Base-by-base conservation (phyloP, 2,888 invertebrate genomes). In the Spodoptera picta region DNA sequence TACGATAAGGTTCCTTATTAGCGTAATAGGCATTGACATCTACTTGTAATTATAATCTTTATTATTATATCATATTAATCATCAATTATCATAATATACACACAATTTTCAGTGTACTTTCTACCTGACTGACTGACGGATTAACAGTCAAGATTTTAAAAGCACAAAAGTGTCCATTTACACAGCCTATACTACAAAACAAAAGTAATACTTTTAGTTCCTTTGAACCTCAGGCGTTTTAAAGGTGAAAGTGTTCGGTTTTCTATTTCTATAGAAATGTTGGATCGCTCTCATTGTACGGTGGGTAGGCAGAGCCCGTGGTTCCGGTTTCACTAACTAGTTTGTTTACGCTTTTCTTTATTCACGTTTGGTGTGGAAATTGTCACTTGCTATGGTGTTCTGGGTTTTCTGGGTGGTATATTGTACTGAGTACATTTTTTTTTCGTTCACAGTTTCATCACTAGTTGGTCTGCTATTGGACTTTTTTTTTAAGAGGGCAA, bases 181-280 rank as follows among this genome's bases (percentile, higher is more conserved):
- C 36, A 36, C 9, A 36, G 1, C 9, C 9, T 36, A 36, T 9
- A 2, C 31, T 6, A 31, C 31, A 6, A 49, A 69, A 60, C 73
- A 73, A 73, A 69, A 73, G 73, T 50, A 61, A 36, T 36, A 36
- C 36, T 36, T 36, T 36, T 9, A 36, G 44, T 50, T 50, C 50
- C 31, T 50, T 50, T 31, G 42, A 36, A 19, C 41, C 19, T 36
- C 36, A 36, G 9, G 36, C 36, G 36, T 36, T 71, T 71, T 69
- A 53, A 58, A 60, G 64, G 73, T 58, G 79, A 77, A 77, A 77
- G 77, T 79, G 56, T 4, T 36, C 52, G 77, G 77, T 73, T 79
- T 73, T 77, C 77, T 47, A 62, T 77, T 77, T 79, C 77, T 69
- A 67, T 65, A 49, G 67, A 42, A 53, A 65, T 75, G 60, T 51